Base-by-base conservation (phyloP, 2,113 vertebrate genomes). In the Helogale parvula region DNA sequence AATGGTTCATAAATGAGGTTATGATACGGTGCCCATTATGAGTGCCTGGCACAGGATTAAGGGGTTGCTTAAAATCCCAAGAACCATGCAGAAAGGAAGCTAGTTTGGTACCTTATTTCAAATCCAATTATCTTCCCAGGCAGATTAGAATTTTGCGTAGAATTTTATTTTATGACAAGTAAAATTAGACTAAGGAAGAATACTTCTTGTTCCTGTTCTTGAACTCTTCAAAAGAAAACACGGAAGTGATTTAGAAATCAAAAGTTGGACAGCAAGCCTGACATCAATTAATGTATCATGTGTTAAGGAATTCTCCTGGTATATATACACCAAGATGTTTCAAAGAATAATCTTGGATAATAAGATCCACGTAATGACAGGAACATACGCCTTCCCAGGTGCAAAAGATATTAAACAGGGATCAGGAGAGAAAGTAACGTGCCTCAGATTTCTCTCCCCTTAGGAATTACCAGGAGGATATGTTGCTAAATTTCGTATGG, bases 211-310 rank as follows among this genome's bases (percentile, higher is more conserved):
- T 69, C 47, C 5, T 90, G 25, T 89, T 87, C 79, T 97, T 94
- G 27, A 90, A 81, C 63, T 96, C 71, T 96, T 93, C n/a, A 52
- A 97, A 93, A 91, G 86, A 63, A 90, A 92, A 87, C 35, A 93
- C 93, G 74, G 57, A 96, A 65, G 91, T 25, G 10, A 91, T 86
- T 98, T 76, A 96, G 50, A 97, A 96, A 95, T 95, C 93, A 96
- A 94, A 97, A 97, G 29, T 84, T 93, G 57, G 95, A 97, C 35
- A 16, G 54, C 60, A 90, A 93, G 90, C 33, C 82, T 92, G 90
- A 72, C 93, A 97, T 72, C 83, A 98, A 97, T 98, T 98, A 98
- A 97, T 98, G 96, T 95, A 72, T 41, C 79, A 92, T 97, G 96
- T 68, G 47, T 68, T 97, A 94, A 92, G 33, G 50, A 97, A 97